Conservation (phyloP, 2,113 vertebrate species). For the Glaucidium brasilianum region DNA sequence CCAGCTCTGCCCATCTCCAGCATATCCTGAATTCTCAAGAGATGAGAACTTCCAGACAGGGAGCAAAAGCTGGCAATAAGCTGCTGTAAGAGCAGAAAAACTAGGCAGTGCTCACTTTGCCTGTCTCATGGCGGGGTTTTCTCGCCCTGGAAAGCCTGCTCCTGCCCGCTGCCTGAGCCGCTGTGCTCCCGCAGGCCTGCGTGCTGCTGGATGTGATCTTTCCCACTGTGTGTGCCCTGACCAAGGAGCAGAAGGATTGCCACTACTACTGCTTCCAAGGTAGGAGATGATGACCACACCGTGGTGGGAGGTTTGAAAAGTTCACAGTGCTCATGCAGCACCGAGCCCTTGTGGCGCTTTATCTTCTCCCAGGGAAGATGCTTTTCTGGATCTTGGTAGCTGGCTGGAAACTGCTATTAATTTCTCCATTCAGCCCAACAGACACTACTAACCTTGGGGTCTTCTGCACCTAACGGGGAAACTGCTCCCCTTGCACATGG, state of each 20-base stretch:
- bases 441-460: background rate
- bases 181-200: constrained; percentile 61
- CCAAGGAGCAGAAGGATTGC: constrained; percentile 75
- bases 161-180: rapidly evolving
- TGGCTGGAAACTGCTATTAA: background rate
- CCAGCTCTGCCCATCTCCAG: background rate
- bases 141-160: background rate
- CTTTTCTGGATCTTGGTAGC: background rate
- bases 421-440: background rate
- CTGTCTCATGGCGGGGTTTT: background rate
- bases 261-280: constrained; percentile 87
- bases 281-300: background rate
- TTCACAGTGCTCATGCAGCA: rapidly evolving
- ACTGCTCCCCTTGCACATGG: rapidly evolving
- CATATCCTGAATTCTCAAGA: background rate
- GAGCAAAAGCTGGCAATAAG: background rate
- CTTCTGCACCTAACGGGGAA: background rate
- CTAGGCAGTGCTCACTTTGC: background rate
- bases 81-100: background rate
- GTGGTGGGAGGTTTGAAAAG: rapidly evolving
- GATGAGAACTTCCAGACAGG: background rate
- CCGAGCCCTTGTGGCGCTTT: rapidly evolving
- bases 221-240: constrained; percentile 71
- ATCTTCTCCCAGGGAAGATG: background rate
- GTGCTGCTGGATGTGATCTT: constrained; percentile 80